Percentiles rank a stretch among this genome's conserved stretches.
Evolutionary conservation across 2,888 invertebrate species (phyloP).

Genomic region (Phrixothrix hirtus): DNA sequence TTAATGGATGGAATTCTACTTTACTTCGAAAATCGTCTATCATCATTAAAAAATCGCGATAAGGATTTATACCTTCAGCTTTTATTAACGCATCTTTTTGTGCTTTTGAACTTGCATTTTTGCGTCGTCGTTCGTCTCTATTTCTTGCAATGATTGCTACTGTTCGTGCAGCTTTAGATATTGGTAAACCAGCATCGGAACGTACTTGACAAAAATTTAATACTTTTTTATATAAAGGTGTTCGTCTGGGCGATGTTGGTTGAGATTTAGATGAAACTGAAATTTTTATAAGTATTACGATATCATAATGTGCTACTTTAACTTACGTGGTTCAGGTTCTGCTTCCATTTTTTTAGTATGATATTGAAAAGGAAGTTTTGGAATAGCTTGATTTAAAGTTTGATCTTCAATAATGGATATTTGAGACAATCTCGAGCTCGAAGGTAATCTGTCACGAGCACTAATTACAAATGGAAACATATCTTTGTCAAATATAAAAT

Average conservation of each 20-base stretch:
- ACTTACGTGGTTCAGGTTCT: conserved; percentile 5
- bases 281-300: not conserved
- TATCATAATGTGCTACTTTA: too few species aligned
- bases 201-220: not conserved
- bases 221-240: conserved; percentile 2
- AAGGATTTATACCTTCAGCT: conserved; percentile 90
- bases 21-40: conserved; percentile 84
- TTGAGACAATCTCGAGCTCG: conserved; percentile 23
- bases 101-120: conserved; percentile 86
- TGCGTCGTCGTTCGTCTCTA: conserved; percentile 86
- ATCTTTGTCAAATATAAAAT: conserved; percentile 28
- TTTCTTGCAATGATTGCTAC: conserved; percentile 95
- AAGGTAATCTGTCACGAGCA: conserved; percentile 28
- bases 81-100: conserved; percentile 88
- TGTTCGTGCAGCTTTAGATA: conserved; percentile 66
- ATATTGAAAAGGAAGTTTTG: not conserved
- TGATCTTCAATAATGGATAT: not conserved
- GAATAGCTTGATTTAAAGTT: conserved; percentile 1
- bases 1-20: conserved; percentile 85
- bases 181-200: conserved; percentile 15
- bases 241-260: conserved; percentile 15
- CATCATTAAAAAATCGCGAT: conserved; percentile 96
- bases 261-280: conserved; percentile 3
- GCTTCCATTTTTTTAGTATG: not conserved
- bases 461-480: conserved; percentile 39